A percentile compares a stretch with the other conserved stretches of the same genome.
Evolutionary conservation across 2,888 invertebrate genomes (phyloP).

Genomic region (Agrilus cyanescens): DNA sequence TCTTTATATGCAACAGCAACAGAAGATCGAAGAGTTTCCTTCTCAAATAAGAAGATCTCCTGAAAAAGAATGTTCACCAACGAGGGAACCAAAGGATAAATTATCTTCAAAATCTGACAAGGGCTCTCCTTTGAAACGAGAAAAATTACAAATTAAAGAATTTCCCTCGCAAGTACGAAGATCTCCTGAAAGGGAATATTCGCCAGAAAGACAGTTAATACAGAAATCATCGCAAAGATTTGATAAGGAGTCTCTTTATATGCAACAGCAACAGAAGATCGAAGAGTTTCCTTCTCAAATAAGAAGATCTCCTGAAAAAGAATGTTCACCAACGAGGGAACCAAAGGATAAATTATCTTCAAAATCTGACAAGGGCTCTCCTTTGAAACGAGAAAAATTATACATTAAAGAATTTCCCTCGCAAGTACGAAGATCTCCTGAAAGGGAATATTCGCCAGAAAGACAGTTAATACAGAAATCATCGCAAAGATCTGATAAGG

Average conservation of each 20-base stretch:
- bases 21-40: too few relatives aligned
- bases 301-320: not conserved
- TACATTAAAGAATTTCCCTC: constrained; percentile 7
- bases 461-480: too few relatives aligned
- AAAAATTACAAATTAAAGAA: constrained; percentile 2
- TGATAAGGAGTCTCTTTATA: constrained; percentile 5
- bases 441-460: constrained; percentile 1
- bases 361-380: not conserved
- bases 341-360: not conserved
- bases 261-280: not conserved
- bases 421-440: constrained; percentile 5
- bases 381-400: not conserved
- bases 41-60: too few relatives aligned
- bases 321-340: not conserved
- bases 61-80: too few relatives aligned
- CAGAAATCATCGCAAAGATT: not conserved
- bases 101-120: constrained; percentile 10
- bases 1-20: too few relatives aligned
- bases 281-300: constrained; percentile 13
- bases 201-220: not conserved
- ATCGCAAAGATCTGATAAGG: too few relatives aligned
- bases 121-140: constrained; percentile 1
- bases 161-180: constrained; percentile 18
- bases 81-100: constrained; percentile 3
- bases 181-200: constrained; percentile 6